Conservation (phyloP, 2,797 vertebrate genomes). For the Lagodon rhomboides region DNA sequence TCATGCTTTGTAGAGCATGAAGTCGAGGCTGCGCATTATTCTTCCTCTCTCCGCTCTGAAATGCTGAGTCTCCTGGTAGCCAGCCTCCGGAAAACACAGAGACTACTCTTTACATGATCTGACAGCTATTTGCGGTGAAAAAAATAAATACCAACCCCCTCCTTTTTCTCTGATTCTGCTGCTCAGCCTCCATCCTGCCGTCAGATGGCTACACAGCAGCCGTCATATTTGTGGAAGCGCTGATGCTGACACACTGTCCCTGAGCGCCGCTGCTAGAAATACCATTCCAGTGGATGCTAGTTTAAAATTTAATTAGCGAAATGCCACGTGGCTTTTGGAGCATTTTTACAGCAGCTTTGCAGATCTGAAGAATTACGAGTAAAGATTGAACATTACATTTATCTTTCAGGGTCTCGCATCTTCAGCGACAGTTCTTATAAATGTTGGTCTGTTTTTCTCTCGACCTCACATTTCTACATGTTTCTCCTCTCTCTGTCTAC, state of each 20-base stretch:
- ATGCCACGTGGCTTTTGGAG: constrained; percentile 33
- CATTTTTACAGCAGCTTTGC: constrained; percentile 14
- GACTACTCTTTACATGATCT: constrained; percentile 54
- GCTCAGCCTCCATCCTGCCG: constrained; percentile 43
- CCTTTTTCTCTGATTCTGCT: constrained; percentile 45
- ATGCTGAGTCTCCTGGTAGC: constrained; percentile 51
- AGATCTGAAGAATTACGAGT: neutral
- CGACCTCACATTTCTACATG: constrained; percentile 71
- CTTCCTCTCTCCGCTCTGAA: constrained; percentile 44
- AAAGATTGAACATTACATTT: neutral
- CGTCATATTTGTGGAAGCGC: constrained; percentile 36
- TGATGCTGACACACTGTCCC: constrained; percentile 62
- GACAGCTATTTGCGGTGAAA: constrained; percentile 63
- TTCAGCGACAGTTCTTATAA: constrained; percentile 24
- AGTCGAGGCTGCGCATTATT: constrained; percentile 23
- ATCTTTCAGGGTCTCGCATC: neutral
- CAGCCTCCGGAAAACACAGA: constrained; percentile 36
- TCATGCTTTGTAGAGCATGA: constrained; percentile 46
- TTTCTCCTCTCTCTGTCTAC: constrained; percentile 75
- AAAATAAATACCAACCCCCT: constrained; percentile 46
- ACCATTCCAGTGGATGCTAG: constrained; percentile 51
- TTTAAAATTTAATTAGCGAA: constrained; percentile 65
- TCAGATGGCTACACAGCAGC: constrained; percentile 48
- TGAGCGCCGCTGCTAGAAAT: constrained; percentile 51
- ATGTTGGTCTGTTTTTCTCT: constrained; percentile 63